Evolutionary conservation across 92 coral and sea anemone genomes (phyloP).

Genomic region (Umimayanthus kanabou): DNA sequence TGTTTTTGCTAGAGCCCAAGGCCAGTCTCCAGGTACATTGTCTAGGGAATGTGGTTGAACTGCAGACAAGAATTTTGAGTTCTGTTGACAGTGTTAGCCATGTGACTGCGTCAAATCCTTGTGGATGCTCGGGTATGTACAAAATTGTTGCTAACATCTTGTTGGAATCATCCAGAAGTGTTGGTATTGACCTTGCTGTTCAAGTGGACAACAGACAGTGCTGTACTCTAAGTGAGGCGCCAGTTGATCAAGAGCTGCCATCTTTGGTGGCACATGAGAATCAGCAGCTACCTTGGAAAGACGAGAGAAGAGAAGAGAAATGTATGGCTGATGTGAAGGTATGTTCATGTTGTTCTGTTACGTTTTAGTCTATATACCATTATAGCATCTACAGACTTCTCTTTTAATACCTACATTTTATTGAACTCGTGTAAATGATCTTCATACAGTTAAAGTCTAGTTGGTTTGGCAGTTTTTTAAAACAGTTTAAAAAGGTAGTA

Average conservation of each 20-base stretch:
- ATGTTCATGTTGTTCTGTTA: not conserved
- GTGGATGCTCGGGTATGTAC: not conserved
- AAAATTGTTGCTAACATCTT: not conserved
- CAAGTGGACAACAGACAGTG: not conserved
- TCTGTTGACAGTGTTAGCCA: not conserved
- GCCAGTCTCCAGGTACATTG: slow-evolving; percentile 11
- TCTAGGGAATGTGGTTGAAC: not conserved
- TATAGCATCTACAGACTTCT: not conserved
- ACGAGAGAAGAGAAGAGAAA: not conserved
- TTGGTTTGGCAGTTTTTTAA: too few species aligned
- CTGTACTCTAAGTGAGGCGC: not conserved
- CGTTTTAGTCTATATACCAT: not conserved
- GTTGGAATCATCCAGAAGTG: not conserved
- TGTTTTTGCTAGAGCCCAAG: not conserved
- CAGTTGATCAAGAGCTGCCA: not conserved
- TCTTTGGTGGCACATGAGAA: not conserved
- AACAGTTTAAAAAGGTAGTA: too few species aligned
- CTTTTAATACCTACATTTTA: not conserved
- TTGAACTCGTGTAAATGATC: too few species aligned
- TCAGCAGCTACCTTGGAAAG: not conserved
- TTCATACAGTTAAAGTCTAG: not conserved
- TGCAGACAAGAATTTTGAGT: not conserved
- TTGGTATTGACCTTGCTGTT: not conserved
- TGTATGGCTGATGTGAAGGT: slow-evolving; percentile 1
- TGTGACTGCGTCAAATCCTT: not conserved